Evolutionary conservation across 2,888 invertebrate species (phyloP), one percentile per base, ranked within the genome.

Genomic region (Eristalis arbustorum): DNA sequence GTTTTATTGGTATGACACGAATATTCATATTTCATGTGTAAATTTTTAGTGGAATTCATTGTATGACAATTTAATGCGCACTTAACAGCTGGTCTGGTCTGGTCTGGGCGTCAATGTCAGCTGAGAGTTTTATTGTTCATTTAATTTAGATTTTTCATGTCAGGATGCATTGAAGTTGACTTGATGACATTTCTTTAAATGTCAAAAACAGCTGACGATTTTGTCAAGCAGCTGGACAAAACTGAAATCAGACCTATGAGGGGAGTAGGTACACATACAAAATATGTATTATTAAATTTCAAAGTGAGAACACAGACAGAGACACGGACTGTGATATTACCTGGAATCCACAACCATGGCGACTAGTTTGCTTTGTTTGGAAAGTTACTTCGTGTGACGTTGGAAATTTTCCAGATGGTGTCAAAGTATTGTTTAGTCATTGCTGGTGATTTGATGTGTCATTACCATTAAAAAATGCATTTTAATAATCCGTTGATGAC

Each of bases 1-100:
- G 64, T 56, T 82, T 82, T 75, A 82, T 82, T 76, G 75, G 81
- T 82, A 82, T 71, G 76, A 37, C 73, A 62, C 34, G 34, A 22
- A 59, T 59, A 14, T 59, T 4, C 25, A 59, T 25, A 10, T 59
- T 59, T 22, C 13, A 25, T 14, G 4, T 23, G 13, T 31, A 31
- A 10, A 23, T n/a, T 23, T 59, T 25, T 4, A 25, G 25, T 59
- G 0, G 25, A 59, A 23, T 59, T 59, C 25, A 59, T 59, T 59
- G 59, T 59, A 5, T 59, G 25, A 14, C 59, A 59, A 59, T 59
- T 59, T 59, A 18, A 18, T 49, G 49, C 49, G 49, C 49, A 49
- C 49, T 49, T 49, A n/a, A 49, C 72, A 62, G 31, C 40, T 61
- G 37, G n/a, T n/a, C n/a, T n/a, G n/a, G n/a, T n/a, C n/a, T n/a